phyloP scores from a whole-genome alignment of 2,113 vertebrate genomes.

The Pelmatolapia mariae region DNA sequence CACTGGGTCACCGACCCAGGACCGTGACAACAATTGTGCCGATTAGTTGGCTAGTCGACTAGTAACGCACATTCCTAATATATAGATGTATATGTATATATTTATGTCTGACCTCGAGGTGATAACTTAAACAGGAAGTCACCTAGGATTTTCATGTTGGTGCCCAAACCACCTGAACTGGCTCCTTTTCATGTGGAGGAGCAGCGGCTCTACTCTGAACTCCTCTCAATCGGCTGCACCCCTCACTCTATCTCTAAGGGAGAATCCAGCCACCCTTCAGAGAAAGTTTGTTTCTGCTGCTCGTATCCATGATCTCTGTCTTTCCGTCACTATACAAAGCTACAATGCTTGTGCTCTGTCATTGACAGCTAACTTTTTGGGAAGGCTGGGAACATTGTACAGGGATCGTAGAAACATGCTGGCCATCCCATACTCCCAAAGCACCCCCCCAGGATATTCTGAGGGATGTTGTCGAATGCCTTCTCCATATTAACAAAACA shows the following conservation, averaged over 20 bases:
- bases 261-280: not conserved
- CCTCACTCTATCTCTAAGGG: not conserved
- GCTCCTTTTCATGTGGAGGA: not conserved
- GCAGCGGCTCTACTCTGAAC: not conserved
- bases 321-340: not conserved
- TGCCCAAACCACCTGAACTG: not conserved
- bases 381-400: not conserved
- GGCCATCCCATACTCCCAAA: not conserved
- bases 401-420: not conserved
- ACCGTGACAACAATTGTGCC: not conserved
- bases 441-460: not conserved
- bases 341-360: not conserved
- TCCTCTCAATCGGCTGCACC: too few relatives aligned
- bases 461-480: not conserved
- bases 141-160: not conserved
- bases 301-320: not conserved
- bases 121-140: not conserved
- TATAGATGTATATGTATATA: not conserved
- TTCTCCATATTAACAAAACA: not conserved
- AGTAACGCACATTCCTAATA: not conserved
- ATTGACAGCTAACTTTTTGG: not conserved
- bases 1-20: not conserved
- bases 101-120: not conserved
- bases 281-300: accelerated
- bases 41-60: not conserved